These are phyloP conservation scores for Neoseiulus cucumeris DNA, from an alignment of 1,140 invertebrate genomes.

Conservation along the genomic window DNA sequence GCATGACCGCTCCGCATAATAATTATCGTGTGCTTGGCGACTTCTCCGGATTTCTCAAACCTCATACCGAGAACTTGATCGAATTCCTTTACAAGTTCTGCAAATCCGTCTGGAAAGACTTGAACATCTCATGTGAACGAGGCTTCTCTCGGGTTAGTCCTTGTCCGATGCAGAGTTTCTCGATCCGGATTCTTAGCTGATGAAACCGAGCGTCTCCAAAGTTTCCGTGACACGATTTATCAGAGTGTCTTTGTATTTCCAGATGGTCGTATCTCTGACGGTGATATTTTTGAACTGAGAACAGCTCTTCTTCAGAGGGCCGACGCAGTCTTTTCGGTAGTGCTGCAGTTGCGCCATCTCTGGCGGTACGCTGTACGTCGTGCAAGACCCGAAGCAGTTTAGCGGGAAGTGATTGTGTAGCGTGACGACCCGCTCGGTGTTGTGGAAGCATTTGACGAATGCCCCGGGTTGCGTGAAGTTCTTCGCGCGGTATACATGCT, in stretches of 20 bases:
- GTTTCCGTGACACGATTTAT: slow-evolving; percentile 45
- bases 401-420: slow-evolving; percentile 82
- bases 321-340: slow-evolving; percentile 76
- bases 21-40: too few relatives aligned
- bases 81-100: too few relatives aligned
- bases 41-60: too few relatives aligned
- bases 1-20: too few relatives aligned
- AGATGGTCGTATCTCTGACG: slow-evolving; percentile 62
- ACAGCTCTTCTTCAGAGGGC: slow-evolving; percentile 63
- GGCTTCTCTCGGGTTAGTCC: too few relatives aligned
- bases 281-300: slow-evolving; percentile 58
- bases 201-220: slow-evolving; percentile 49
- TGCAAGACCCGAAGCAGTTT: slow-evolving; percentile 64
- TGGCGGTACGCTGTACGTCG: slow-evolving; percentile 61
- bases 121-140: too few relatives aligned
- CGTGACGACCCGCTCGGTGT: slow-evolving; percentile 63
- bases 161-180: too few relatives aligned
- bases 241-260: slow-evolving; percentile 58
- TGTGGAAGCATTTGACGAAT: slow-evolving; percentile 85
- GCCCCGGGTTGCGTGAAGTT: slow-evolving; percentile 82
- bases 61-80: too few relatives aligned
- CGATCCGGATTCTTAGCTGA: slow-evolving; percentile 23
- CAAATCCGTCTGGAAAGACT: too few relatives aligned
- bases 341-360: slow-evolving; percentile 71
- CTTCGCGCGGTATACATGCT: slow-evolving; percentile 67